A percentile compares a stretch with the other conserved stretches of the same genome.
Conservation (phyloP, 2,797 vertebrate species). For the Lemur catta region DNA sequence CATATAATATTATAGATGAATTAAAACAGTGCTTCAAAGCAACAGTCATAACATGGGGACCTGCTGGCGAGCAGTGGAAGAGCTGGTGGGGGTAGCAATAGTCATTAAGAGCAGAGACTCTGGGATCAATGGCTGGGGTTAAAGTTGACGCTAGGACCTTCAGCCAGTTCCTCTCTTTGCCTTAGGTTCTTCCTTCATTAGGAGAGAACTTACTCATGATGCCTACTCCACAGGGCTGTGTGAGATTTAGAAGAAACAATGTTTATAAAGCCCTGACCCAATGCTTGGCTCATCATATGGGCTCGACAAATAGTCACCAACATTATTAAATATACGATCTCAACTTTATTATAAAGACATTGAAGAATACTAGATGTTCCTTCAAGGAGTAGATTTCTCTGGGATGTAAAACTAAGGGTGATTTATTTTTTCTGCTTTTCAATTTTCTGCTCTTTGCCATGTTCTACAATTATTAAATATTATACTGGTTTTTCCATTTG, state of each 20-base stretch:
- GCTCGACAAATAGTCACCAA: background rate
- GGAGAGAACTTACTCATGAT: background rate
- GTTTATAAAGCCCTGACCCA: background rate
- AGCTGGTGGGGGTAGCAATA: background rate
- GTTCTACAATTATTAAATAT: background rate
- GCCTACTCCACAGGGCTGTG: background rate
- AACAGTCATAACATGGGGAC: background rate
- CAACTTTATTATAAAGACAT: background rate
- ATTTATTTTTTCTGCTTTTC: background rate
- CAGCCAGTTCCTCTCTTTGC: background rate
- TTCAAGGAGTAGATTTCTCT: constrained; percentile 11
- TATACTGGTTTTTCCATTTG: background rate
- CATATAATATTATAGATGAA: background rate
- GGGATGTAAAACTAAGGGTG: background rate
- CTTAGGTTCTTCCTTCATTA: background rate
- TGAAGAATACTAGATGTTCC: background rate
- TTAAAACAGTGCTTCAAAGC: background rate
- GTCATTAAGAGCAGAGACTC: background rate
- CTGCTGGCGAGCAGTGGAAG: background rate
- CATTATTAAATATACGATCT: background rate
- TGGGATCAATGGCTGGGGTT: background rate
- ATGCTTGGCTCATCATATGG: background rate
- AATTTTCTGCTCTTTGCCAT: background rate
- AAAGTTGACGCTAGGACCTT: background rate
- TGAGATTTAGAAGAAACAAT: background rate